Conservation (phyloP, 1,140 invertebrate genomes). For the Halesus radiatus region DNA sequence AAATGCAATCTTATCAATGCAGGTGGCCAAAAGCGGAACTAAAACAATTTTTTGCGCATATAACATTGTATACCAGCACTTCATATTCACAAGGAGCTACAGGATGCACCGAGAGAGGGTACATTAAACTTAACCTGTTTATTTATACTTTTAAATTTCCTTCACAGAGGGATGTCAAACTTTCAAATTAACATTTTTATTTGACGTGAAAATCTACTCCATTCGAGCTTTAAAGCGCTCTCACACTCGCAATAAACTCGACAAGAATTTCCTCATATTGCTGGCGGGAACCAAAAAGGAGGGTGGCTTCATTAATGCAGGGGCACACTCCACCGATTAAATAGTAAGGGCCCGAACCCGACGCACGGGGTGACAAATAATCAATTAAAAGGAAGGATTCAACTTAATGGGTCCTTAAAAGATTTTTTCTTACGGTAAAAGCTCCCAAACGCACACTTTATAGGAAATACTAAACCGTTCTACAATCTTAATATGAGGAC, state of each 20-base stretch:
- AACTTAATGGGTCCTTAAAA: not conserved
- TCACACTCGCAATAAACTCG: slow-evolving; percentile 28
- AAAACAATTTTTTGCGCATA: no score
- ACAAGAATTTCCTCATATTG: slow-evolving; percentile 31
- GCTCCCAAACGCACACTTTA: no score
- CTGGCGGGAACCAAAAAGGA: not conserved
- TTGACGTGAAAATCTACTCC: slow-evolving; percentile 30
- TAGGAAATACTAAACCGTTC: no score
- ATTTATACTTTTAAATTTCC: not conserved
- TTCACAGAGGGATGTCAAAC: not conserved
- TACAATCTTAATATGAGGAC: no score
- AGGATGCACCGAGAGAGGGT: no score
- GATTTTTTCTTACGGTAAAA: no score
- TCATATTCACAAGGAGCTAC: no score
- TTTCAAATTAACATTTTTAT: slow-evolving; percentile 32
- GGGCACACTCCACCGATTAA: slow-evolving; percentile 51
- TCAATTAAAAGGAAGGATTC: slow-evolving; percentile 6
- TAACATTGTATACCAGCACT: no score
- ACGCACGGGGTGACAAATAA: slow-evolving; percentile 1
- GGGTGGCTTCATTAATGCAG: slow-evolving; percentile 45
- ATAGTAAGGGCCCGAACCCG: slow-evolving; percentile 13
- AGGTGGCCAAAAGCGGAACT: no score
- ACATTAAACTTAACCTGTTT: no score
- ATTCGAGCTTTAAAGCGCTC: slow-evolving; percentile 6
- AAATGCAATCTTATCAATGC: no score